Evolutionary conservation across 2,797 vertebrate genomes (phyloP), one percentile per base, ranked within the genome.

Genomic region (Tachyglossus aculeatus): DNA sequence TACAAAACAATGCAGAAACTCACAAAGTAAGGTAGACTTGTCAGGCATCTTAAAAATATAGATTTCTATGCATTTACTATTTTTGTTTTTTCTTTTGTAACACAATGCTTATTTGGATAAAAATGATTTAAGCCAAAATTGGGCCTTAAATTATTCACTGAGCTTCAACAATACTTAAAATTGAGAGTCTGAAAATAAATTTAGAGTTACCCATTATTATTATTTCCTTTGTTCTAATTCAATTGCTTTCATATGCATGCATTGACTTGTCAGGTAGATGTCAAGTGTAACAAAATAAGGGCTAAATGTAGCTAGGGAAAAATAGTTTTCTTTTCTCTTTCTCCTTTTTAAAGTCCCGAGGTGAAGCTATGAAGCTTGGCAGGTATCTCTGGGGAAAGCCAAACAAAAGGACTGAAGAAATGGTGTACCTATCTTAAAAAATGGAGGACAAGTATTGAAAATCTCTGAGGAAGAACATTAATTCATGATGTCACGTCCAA

Each of bases 201-300:
- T 41, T 51, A 10, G 32, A 29, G 16, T 14, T 8, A 27, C 15
- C 40, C 19, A 29, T 25, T 38, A 32, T 15, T 6, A 24, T 32
- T 33, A 41, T 6, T 29, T 38, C 52, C 57, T 63, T 74, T 72
- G 21, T 69, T 78, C 52, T 71, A 21, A 51, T 65, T 74, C 39
- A 67, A 60, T 68, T 5, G 36, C 5, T 51, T 9, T 1, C 7
- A 18, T 22, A 21, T 7, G n/a, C 24, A 18, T 18, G 37, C 34
- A 47, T 36, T 16, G 11, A 31, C 25, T 19, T 38, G 31, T 67
- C 24, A 52, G 29, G 24, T 38, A 54, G 25, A 12, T 40, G 37
- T 81, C 47, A 55, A 69, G 27, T 13, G n/a, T 63, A 50, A 43
- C 39, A 59, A 45, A 53, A 61, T 43, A 39, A 82, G 52, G 59